Evolutionary conservation across 2,797 vertebrate species (phyloP), one percentile per base, ranked within the genome.

Genomic region (Zalophus californianus): DNA sequence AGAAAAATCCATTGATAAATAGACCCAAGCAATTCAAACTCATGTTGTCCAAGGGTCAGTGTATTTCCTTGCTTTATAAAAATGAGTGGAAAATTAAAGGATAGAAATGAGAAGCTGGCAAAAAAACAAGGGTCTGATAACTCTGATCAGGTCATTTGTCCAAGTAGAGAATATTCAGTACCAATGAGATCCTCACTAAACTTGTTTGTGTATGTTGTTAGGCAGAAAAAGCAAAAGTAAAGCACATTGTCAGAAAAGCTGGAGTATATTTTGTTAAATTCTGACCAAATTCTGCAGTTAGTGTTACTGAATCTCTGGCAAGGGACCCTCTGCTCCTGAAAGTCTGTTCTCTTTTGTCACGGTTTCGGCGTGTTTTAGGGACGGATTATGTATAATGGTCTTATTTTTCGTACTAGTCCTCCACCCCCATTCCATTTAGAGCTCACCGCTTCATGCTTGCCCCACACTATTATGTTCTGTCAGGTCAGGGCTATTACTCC

Each of bases 1-100:
- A 44, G 72, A 75, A 75, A 75, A 5, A 44, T 75, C 41, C 25
- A 9, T 48, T 25, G 29, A 29, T 29, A 29, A 48, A 75, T 48
- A 75, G 72, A 75, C 25, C 72, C 4, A 14, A 14, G 25, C 41
- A 48, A 41, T 48, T 44, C 7, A 29, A 29, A 75, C 3, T 27
- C 25, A 44, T 16, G 41, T 44, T 25, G 41, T 48, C 72, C 41
- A 44, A 44, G 25, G 38, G 23, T 44, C 41, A 5, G 72, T 48
- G 41, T 62, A 38, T 38, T 73, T 82, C 75, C 35, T 87, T 62
- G 52, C 58, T 93, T 96, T 75, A 77, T 78, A 68, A 86, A 77
- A 78, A 93, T 44, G 32, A 62, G 23, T 66, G 29, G 54, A 60
- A 82, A 84, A 27, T 54, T 72, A 86, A 62, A 41, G 75, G 78